Evolutionary conservation across 2,113 vertebrate genomes (phyloP), one percentile per base, ranked within the genome.

Genomic region (Beaufortia kweichowensis): DNA sequence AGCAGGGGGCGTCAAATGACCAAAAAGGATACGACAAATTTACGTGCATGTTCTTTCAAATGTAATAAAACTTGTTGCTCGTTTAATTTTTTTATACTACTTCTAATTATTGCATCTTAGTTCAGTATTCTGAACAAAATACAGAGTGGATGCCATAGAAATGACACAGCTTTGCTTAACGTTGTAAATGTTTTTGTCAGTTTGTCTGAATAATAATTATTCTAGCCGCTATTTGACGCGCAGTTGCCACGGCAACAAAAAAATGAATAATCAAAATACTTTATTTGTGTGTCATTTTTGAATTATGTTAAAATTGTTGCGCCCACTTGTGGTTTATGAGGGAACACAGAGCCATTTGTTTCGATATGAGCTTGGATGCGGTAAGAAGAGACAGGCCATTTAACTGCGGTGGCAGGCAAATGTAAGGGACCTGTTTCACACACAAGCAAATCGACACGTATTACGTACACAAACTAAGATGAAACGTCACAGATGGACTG

Each of bases 1-100:
- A 77, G 79, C 55, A 77, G 79, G 61, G 74, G 79, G 75, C 75
- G 8, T 4, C 14, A 55, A 57, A 26, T 59, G 8, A 24, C 55
- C 43, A 10, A 39, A 41, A 57, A 24, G 11, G 0, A n/a, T n/a
- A n/a, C n/a, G n/a, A n/a, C n/a, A n/a, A n/a, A n/a, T n/a, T n/a
- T n/a, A n/a, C n/a, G n/a, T n/a, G n/a, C n/a, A n/a, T n/a, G n/a
- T n/a, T n/a, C n/a, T n/a, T n/a, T 35, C 33, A 35, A 4, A 3
- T 35, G 33, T 35, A 35, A 35, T 35, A 35, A 35, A 9, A 35
- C 33, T 9, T 35, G 33, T 35, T 35, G 6, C 9, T 35, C 1
- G 33, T 35, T 35, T 4, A 7, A 35, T 35, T 35, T 35, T 35
- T 35, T n/a, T n/a, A n/a, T n/a, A n/a, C n/a, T n/a, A n/a, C n/a